Evolutionary conservation across 2,888 invertebrate genomes (phyloP), one percentile per base, ranked within the genome.

Genomic region (Cheilosia vernalis): DNA sequence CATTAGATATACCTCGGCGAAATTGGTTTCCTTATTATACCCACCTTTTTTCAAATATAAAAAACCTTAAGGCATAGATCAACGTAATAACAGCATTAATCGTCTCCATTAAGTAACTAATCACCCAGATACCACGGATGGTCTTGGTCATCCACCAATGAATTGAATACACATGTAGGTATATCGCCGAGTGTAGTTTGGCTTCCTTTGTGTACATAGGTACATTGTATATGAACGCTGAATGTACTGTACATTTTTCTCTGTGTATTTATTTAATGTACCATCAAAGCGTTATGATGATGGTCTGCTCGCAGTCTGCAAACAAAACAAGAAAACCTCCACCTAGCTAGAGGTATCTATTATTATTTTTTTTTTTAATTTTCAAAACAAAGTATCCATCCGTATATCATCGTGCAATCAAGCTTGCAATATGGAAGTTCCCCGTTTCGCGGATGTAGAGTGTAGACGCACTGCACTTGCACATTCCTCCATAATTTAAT

Each of bases 91-190:
- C 80, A 80, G n/a, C 55, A 85, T 76, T 80, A 80, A 85, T 76
- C 37, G 76, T 70, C 24, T 80, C 76, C 84, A 85, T 85, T 80
- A 85, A 44, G 66, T 66, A 80, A 85, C 70, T 85, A 85, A 80
- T 85, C 84, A 76, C 76, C 79, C 33, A 24, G 78, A 83, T 77
- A 82, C 49, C n/a, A 55, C 24, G 15, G 27, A n/a, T n/a, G 49
- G 21, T n/a, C 49, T 51, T 51, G 58, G 21, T 49, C 55, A 60
- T 61, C 33, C 58, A 40, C 17, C 27, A 64, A 42, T 44, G 58
- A 17, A 42, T 44, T 64, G 24, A 2, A 60, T 51, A 63, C 15
- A 30, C 13, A 33, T 37, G 4, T 21, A 24, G n/a, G n/a, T 27
- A 19, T 21, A 15, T 15, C 19, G 19, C 19, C 27, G 44, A 27